Evolutionary conservation across 2,888 invertebrate species (phyloP), one percentile per base, ranked within the genome.

Genomic region (Blera fallax): DNA sequence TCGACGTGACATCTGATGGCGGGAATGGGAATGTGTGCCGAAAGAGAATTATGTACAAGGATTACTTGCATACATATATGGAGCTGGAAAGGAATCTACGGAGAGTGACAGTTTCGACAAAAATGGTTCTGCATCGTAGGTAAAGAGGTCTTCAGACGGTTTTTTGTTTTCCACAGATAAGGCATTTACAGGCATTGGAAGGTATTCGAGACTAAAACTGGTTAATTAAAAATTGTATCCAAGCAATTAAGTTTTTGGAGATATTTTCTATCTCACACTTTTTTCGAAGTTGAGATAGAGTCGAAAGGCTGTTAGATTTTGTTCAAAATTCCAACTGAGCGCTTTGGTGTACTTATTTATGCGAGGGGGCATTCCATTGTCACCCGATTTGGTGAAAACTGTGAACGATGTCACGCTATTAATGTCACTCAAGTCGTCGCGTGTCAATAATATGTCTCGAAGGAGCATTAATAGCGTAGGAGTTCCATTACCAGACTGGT

Each of bases 31-130:
- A 73, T 72, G 65, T 60, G 43, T 60, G 34, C 14, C 60, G 45
- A 48, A 73, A 18, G 48, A 54, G 67, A 45, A 32, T 54, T 67
- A 60, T 76, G 56, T 45, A 45, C 7, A 27, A 21, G 32, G 29
- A 58, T 8, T 58, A n/a, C 69, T 54, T 67, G n/a, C n/a, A n/a
- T n/a, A n/a, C n/a, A n/a, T n/a, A 16, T 70, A 58, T 45, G 58
- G 32, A 21, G 6, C 14, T 14, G 27, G 27, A 1, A 27, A 52
- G 24, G 29, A 27, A 52, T 56, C 24, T 1, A 1, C 2, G 8
- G 18, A 16, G 18, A 18, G 21, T 34, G 60, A 27, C 62, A 34
- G 10, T 45, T 14, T 14, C 14, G 16, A 50, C 21, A 24, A 34
- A 37, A 24, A 65, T 48, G 34, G 45, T 7, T 18, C n/a, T 58